Evolutionary conservation across 2,797 vertebrate species (phyloP).

Genomic region (Choloepus didactylus): DNA sequence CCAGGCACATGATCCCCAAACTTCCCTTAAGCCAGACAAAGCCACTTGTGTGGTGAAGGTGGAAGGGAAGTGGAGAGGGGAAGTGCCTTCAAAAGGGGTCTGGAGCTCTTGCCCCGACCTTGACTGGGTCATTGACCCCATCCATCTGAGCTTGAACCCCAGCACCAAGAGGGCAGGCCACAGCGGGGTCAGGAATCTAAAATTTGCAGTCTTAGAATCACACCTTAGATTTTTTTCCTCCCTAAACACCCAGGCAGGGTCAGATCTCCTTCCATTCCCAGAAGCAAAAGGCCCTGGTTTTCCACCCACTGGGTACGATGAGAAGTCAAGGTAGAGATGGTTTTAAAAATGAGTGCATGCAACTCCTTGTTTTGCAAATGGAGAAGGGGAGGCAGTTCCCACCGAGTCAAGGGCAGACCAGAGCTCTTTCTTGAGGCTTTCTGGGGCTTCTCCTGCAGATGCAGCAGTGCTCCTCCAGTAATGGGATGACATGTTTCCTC

Average conservation of each 20-base stretch:
- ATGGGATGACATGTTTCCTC: background rate
- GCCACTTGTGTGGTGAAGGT: background rate
- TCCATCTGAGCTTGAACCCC: background rate
- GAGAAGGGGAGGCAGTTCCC: background rate
- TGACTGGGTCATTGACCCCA: background rate
- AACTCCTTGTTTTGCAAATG: background rate
- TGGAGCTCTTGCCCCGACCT: background rate
- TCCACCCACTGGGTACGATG: accelerated
- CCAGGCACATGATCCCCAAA: background rate
- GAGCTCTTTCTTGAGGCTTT: background rate
- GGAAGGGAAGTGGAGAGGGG: background rate
- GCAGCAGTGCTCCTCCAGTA: background rate
- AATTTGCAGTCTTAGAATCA: background rate
- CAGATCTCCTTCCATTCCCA: background rate
- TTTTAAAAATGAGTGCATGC: too few species aligned
- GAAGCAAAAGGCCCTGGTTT: background rate
- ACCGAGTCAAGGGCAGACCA: too few species aligned
- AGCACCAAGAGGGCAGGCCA: background rate
- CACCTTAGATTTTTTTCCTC: background rate
- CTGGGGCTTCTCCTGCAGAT: background rate
- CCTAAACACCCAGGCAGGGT: background rate
- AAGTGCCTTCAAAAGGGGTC: background rate
- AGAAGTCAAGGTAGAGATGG: background rate
- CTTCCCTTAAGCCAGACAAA: background rate
- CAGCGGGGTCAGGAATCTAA: background rate